These are phyloP conservation scores for Bursaphelenchus okinawaensis DNA, from an alignment of 2,888 invertebrate species.

Conservation along the genomic window DNA sequence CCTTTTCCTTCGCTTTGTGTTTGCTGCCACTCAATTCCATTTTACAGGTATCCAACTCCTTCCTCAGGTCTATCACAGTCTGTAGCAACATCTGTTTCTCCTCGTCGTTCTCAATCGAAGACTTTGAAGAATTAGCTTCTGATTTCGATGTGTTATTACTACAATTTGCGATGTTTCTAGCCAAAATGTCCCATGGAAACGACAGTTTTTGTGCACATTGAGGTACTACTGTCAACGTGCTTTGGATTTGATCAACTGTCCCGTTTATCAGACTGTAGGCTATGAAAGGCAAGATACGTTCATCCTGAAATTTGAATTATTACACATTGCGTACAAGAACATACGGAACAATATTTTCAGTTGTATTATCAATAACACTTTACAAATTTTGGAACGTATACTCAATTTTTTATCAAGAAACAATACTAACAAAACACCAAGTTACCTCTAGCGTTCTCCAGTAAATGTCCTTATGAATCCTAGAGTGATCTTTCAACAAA, in stretches of 20 bases:
- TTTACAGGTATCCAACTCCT: not conserved
- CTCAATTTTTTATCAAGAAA: too few relatives aligned
- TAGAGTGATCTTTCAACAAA: conserved; percentile 49
- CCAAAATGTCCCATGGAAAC: conserved; percentile 37
- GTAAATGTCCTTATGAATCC: conserved; percentile 54
- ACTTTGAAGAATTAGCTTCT: not conserved
- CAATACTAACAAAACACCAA: too few relatives aligned
- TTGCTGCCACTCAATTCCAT: not conserved
- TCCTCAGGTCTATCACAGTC: not conserved
- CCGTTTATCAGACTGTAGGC: conserved; percentile 58
- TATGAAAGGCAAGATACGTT: conserved; percentile 58
- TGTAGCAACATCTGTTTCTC: not conserved
- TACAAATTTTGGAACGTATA: too few relatives aligned
- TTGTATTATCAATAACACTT: too few relatives aligned
- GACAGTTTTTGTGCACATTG: conserved; percentile 58
- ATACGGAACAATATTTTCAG: not conserved
- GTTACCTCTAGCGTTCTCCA: conserved; percentile 57
- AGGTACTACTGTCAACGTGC: conserved; percentile 56
- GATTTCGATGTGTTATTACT: conserved; percentile 6
- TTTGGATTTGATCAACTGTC: conserved; percentile 56
- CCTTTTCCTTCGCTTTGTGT: not conserved
- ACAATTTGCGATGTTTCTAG: not conserved
- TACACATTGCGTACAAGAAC: not conserved
- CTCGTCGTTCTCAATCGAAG: not conserved
- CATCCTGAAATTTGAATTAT: conserved; percentile 48